Conservation (phyloP, 1,140 invertebrate genomes). For the Trachelipus rathkii region DNA sequence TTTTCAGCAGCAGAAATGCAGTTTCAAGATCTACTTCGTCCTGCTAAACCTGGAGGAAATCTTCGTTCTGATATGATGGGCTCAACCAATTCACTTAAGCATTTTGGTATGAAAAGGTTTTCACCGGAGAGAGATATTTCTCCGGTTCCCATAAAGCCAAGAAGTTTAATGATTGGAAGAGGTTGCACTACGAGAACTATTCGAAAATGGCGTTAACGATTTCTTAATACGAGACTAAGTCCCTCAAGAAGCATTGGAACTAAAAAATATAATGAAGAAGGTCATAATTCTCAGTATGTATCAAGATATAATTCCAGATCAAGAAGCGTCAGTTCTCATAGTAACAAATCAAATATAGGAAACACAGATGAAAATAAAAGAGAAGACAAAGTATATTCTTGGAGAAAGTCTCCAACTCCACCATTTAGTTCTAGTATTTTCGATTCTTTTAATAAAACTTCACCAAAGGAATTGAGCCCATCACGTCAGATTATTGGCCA, state of each 20-base stretch:
- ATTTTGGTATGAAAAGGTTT: not conserved
- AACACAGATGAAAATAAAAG: not conserved
- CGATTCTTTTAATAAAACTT: not conserved
- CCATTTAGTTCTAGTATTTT: not conserved
- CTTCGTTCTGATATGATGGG: slow-evolving; percentile 6
- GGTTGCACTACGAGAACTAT: not conserved
- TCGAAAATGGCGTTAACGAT: not conserved
- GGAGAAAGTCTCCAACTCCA: not conserved
- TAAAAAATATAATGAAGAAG: not conserved
- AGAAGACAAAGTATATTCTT: not conserved
- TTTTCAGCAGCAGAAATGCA: slow-evolving; percentile 45
- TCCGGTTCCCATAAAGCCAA: not conserved
- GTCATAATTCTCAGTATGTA: not conserved
- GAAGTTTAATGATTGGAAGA: not conserved
- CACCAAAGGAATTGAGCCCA: not conserved
- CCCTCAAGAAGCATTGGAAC: not conserved
- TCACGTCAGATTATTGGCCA: not conserved
- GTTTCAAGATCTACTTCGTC: slow-evolving; percentile 38
- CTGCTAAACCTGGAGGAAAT: not conserved
- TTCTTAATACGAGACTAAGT: not conserved
- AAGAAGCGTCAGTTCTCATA: not conserved
- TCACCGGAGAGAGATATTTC: not conserved
- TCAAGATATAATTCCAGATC: not conserved
- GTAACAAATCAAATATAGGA: not conserved
- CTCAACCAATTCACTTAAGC: not conserved